A percentile compares a stretch with the other conserved stretches of the same genome.
Conservation (phyloP, 2,113 vertebrate species). For the Cryptotis parvus region DNA sequence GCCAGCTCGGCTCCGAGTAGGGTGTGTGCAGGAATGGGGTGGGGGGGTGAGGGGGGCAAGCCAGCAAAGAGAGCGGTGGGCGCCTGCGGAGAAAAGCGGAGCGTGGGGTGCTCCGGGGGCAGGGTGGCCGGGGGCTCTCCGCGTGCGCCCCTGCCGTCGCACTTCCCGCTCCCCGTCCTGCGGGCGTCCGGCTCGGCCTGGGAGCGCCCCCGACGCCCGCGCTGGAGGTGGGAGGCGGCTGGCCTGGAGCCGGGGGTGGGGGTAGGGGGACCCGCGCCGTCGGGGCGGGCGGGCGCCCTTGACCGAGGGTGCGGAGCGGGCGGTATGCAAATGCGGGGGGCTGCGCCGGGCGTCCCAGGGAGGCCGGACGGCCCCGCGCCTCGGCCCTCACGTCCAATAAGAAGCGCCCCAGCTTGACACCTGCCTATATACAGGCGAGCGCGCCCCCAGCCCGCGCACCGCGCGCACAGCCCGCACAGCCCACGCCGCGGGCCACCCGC, state of each 20-base stretch:
- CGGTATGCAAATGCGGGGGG: conserved; percentile 86
- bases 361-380: conserved; percentile 91
- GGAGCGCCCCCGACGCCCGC: neutral
- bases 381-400: conserved; percentile 93
- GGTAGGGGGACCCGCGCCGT: neutral
- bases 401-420: conserved; percentile 93
- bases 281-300: neutral
- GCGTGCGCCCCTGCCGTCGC: neutral
- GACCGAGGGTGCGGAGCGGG: conserved; percentile 52
- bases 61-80: neutral
- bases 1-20: conserved; percentile 83
- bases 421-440: conserved; percentile 97
- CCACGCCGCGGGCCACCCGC: conserved; percentile 71
- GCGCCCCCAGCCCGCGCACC: conserved; percentile 86
- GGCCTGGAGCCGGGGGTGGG: conserved; percentile 34
- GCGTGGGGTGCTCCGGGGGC: neutral
- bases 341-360: conserved; percentile 88
- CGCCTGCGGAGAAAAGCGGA: neutral
- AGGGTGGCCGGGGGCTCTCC: neutral
- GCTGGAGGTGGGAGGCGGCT: no score
- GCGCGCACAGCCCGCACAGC: conserved; percentile 60
- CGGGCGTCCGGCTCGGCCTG: no score
- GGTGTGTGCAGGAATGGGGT: conserved; percentile 76
- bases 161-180: neutral
- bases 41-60: no score